Conservation (phyloP, 2,888 invertebrate species). For the Epiperipatus broadwayi region DNA sequence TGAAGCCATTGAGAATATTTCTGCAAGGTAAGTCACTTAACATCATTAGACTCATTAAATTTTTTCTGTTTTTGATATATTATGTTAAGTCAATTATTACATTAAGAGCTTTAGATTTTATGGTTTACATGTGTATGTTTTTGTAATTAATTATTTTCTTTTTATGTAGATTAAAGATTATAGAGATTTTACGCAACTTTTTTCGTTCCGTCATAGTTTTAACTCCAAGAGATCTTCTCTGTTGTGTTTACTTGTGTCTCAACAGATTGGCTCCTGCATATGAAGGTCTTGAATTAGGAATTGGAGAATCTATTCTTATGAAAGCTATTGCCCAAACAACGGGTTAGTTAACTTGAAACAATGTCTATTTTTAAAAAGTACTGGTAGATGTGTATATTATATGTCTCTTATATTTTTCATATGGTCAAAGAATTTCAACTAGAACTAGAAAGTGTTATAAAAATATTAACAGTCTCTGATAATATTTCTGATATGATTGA, state of each 20-base stretch:
- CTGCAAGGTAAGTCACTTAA: conserved; percentile 20
- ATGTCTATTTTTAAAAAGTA: not conserved
- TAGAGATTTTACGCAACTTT: conserved; percentile 76
- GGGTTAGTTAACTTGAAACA: conserved; percentile 36
- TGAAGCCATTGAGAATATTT: conserved; percentile 60
- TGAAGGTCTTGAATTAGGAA: conserved; percentile 60
- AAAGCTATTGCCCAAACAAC: conserved; percentile 80
- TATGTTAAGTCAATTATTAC: no score
- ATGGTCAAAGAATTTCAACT: no score
- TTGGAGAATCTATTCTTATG: conserved; percentile 75
- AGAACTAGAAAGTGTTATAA: no score
- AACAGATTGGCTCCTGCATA: conserved; percentile 90
- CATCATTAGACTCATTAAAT: conserved; percentile 16
- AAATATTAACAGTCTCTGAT: no score
- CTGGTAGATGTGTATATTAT: no score
- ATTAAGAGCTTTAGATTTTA: no score
- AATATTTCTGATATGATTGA: no score
- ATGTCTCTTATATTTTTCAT: no score
- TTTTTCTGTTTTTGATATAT: not conserved
- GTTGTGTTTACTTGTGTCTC: conserved; percentile 80
- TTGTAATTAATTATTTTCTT: no score
- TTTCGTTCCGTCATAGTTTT: conserved; percentile 71
- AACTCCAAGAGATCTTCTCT: conserved; percentile 68
- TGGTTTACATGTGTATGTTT: no score
- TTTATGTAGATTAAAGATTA: conserved; percentile 58